These are phyloP conservation scores for Sesia bembeciformis DNA, from an alignment of 2,888 invertebrate species.

Conservation along the genomic window DNA sequence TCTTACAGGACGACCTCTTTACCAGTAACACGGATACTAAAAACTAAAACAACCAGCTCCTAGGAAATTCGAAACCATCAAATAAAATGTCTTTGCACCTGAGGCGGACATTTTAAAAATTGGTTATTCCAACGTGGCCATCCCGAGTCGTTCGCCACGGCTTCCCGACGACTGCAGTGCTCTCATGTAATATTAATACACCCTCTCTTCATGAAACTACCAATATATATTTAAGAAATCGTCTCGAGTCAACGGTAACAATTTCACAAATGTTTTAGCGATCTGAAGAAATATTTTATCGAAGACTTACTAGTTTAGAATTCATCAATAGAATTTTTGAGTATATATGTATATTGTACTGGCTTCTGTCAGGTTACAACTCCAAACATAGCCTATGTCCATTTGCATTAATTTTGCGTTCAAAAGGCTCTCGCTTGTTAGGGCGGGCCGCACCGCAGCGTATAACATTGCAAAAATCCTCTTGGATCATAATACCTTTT, in stretches of 20 bases:
- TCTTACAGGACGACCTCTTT: background rate
- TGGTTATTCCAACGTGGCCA: slow-evolving; percentile 26
- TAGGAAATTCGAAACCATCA: background rate
- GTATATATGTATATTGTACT: too few relatives aligned
- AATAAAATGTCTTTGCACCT: slow-evolving; percentile 21
- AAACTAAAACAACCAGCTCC: background rate
- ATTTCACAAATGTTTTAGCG: too few relatives aligned
- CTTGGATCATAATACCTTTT: too few relatives aligned
- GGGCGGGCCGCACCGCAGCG: too few relatives aligned
- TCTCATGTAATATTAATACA: slow-evolving; percentile 38
- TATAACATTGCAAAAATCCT: too few relatives aligned
- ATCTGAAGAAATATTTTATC: too few relatives aligned
- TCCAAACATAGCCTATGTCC: too few relatives aligned
- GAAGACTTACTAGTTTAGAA: too few relatives aligned
- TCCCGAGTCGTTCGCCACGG: slow-evolving; percentile 15
- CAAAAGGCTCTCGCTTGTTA: too few relatives aligned
- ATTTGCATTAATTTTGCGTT: too few relatives aligned
- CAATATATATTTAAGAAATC: slow-evolving; percentile 37
- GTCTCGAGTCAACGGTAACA: slow-evolving; percentile 5
- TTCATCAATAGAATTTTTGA: too few relatives aligned
- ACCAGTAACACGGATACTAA: background rate
- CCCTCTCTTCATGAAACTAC: slow-evolving; percentile 25
- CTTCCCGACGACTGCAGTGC: slow-evolving; percentile 1
- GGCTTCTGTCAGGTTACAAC: too few relatives aligned
- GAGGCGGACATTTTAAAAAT: slow-evolving; percentile 28